Conservation (phyloP, 2,888 invertebrate species). For the Pterobdella sp. region DNA sequence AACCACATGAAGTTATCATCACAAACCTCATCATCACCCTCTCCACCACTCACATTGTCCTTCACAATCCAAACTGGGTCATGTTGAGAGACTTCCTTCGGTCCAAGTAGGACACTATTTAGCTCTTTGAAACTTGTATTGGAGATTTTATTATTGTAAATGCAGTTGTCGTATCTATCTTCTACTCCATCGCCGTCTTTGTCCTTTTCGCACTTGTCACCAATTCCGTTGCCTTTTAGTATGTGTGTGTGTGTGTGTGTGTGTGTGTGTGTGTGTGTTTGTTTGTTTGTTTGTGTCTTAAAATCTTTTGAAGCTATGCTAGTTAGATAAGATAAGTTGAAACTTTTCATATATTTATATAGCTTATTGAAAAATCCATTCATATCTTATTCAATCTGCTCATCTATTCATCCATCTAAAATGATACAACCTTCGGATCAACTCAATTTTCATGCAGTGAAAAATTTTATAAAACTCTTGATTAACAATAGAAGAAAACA, state of each 20-base stretch:
- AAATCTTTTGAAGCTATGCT: background rate
- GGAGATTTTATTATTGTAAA: background rate
- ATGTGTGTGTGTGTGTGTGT: background rate
- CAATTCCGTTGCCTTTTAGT: background rate
- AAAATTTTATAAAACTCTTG: too few species aligned
- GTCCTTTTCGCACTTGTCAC: background rate
- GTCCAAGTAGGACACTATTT: background rate
- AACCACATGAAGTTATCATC: too few species aligned
- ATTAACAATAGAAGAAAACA: too few species aligned
- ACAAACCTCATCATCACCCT: too few species aligned
- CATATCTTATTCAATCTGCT: too few species aligned
- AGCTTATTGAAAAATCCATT: too few species aligned
- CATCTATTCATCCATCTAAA: background rate
- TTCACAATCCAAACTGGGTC: too few species aligned
- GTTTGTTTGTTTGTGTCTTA: conserved; percentile 1
- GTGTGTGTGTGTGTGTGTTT: background rate
- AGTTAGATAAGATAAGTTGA: too few species aligned
- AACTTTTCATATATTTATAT: too few species aligned
- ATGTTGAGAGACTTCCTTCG: background rate
- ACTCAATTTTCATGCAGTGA: too few species aligned
- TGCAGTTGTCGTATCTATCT: background rate
- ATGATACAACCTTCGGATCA: too few species aligned
- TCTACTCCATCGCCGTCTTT: background rate
- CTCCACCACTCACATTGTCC: background rate
- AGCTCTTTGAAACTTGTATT: background rate